Evolutionary conservation across 2,797 vertebrate species (phyloP).

Genomic region (Enteromius anoplus): DNA sequence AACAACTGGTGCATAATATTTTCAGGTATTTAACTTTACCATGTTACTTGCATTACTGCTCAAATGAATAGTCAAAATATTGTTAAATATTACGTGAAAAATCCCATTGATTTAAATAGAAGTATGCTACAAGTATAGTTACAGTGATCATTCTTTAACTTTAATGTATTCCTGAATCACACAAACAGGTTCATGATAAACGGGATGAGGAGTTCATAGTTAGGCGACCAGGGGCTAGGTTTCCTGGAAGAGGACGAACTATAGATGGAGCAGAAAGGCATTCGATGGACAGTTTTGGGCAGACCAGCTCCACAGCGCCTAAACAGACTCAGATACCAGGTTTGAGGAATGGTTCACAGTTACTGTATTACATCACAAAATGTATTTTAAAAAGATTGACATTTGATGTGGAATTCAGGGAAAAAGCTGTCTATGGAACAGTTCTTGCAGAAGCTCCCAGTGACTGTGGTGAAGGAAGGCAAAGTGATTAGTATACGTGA

Average conservation of each 20-base stretch:
- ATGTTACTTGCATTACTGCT: background rate
- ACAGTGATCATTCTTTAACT: background rate
- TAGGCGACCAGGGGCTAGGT: conserved; percentile 66
- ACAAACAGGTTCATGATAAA: conserved; percentile 84
- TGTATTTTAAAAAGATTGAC: background rate
- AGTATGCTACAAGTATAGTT: background rate
- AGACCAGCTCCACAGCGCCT: background rate
- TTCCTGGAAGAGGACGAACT: conserved; percentile 81
- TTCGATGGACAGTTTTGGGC: conserved; percentile 6
- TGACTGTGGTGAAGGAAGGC: conserved; percentile 74
- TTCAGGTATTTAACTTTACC: background rate
- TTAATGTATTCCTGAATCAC: background rate
- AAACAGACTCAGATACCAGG: conserved; percentile 61
- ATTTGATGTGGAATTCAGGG: conserved; percentile 64
- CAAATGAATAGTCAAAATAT: too few relatives aligned
- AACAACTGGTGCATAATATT: too few relatives aligned
- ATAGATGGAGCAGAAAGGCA: conserved; percentile 62
- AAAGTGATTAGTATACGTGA: conserved; percentile 73
- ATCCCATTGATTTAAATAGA: background rate
- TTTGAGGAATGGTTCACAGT: conserved; percentile 37
- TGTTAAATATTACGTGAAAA: background rate
- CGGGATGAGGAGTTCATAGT: conserved; percentile 78
- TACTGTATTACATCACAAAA: background rate
- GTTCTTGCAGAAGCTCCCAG: conserved; percentile 77
- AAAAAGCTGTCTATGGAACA: conserved; percentile 71